Evolutionary conservation across 2,888 invertebrate genomes (phyloP).

Genomic region (Cryptocheilus praepositus): DNA sequence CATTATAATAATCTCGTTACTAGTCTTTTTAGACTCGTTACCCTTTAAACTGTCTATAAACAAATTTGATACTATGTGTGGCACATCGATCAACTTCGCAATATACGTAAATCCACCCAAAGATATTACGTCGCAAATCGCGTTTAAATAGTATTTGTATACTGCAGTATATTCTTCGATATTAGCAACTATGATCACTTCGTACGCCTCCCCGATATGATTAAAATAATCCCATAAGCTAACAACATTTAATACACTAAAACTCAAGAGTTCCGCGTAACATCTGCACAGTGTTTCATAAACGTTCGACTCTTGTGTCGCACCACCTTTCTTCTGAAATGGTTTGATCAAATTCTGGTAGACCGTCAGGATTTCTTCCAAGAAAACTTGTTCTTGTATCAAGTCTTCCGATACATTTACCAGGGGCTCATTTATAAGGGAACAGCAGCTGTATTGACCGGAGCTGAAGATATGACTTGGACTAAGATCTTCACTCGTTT

Average conservation of each 20-base stretch:
- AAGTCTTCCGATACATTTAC: slow-evolving; percentile 71
- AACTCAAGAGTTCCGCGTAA: slow-evolving; percentile 82
- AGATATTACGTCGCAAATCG: slow-evolving; percentile 84
- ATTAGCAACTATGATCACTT: slow-evolving; percentile 82
- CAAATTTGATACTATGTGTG: slow-evolving; percentile 77
- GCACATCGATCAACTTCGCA: slow-evolving; percentile 80
- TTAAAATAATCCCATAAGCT: slow-evolving; percentile 83
- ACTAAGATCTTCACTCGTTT: slow-evolving; percentile 43
- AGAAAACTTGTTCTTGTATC: slow-evolving; percentile 81
- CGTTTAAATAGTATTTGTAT: slow-evolving; percentile 83
- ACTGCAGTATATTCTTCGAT: slow-evolving; percentile 84
- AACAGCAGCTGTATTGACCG: slow-evolving; percentile 68
- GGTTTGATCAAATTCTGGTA: slow-evolving; percentile 81
- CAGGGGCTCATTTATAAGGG: slow-evolving; percentile 60
- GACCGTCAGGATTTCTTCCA: slow-evolving; percentile 82
- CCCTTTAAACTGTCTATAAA: slow-evolving; percentile 78
- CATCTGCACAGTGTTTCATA: slow-evolving; percentile 82
- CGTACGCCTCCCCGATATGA: slow-evolving; percentile 79
- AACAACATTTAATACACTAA: slow-evolving; percentile 82
- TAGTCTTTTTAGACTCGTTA: slow-evolving; percentile 77
- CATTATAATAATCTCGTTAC: slow-evolving; percentile 79
- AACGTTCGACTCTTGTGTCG: slow-evolving; percentile 77
- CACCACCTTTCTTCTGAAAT: slow-evolving; percentile 80
- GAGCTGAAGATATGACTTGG: slow-evolving; percentile 64
- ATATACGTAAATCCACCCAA: slow-evolving; percentile 83